Evolutionary conservation across 2,888 invertebrate species (phyloP).

Genomic region (Nemotelus nigrinus): DNA sequence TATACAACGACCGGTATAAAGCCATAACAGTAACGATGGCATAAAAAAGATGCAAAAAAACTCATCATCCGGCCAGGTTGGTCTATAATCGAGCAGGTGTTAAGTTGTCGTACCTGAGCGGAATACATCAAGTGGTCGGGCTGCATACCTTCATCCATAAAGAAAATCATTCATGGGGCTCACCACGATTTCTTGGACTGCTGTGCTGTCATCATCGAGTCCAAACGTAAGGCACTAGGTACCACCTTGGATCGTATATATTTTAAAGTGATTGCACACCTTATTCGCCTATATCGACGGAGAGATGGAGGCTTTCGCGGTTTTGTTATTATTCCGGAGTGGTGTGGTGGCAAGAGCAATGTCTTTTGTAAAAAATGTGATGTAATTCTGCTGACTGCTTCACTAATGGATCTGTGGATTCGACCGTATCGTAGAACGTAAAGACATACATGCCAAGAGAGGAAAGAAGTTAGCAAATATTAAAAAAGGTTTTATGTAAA

Average conservation of each 20-base stretch:
- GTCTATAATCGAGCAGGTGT: slow-evolving; percentile 32
- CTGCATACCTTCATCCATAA: neutral
- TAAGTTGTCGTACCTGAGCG: slow-evolving; percentile 44
- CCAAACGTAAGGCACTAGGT: slow-evolving; percentile 12
- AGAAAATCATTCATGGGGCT: neutral
- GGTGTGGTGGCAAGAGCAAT: neutral
- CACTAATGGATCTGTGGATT: slow-evolving; percentile 15
- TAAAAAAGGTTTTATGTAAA: neutral
- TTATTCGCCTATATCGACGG: neutral
- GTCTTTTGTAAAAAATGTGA: neutral
- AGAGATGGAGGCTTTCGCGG: slow-evolving; percentile 6
- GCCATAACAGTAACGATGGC: neutral
- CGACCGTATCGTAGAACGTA: no score
- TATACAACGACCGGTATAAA: neutral
- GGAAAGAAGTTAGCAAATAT: slow-evolving; percentile 36
- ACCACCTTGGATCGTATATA: neutral
- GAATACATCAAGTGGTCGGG: slow-evolving; percentile 22
- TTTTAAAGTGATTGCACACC: slow-evolving; percentile 8
- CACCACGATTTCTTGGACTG: slow-evolving; percentile 3
- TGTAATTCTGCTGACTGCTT: neutral
- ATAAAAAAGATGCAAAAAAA: slow-evolving; percentile 21
- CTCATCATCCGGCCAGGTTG: slow-evolving; percentile 40
- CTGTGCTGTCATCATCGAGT: neutral
- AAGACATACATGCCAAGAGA: no score
- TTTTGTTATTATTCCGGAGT: slow-evolving; percentile 27